Evolutionary conservation across 2,888 invertebrate species (phyloP), one percentile per base, ranked within the genome.

Genomic region (Scotopteryx bipunctaria): DNA sequence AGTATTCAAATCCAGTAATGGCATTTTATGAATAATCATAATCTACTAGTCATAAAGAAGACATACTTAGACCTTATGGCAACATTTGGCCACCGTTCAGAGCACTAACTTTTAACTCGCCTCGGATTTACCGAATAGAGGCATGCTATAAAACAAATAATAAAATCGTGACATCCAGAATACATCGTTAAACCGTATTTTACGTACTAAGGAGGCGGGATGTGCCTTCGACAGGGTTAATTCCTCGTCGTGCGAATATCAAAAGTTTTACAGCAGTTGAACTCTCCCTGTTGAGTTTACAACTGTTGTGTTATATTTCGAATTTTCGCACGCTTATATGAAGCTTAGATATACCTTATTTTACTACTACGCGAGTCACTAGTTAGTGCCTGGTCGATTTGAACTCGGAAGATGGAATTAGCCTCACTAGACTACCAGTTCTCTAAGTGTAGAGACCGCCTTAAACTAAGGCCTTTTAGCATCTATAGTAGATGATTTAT

Each of bases 121-220:
- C 11, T 11, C 16, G 16, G 44, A 46, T 32, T 43, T 32, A 23
- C 25, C 21, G 63, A 66, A 72, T 67, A 69, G 70, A 69, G 51
- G 55, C 59, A 63, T 42, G 42, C 58, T 66, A 73, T 78, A 78
- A 80, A 80, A 71, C 59, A 74, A 71, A 78, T 70, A 77, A 76
- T 76, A 76, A 79, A 77, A 69, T 59, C 58, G 48, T 55, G 59
- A 64, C 64, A 66, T 58, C 60, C 67, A 63, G 69, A 71, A 69
- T 62, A 69, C 61, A 61, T 61, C 67, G 70, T 79, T 76, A 76
- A 79, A 72, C 71, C 70, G 66, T 68, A 66, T 73, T 79, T 78
- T 76, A 81, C 72, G 68, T 63, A 59, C 66, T 69, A 47, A 61
- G 64, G 55, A 57, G 66, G 64, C 57, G 53, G 59, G 61, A 55